A percentile compares a stretch with the other conserved stretches of the same genome.
Evolutionary conservation across 2,797 vertebrate species (phyloP).

Genomic region (Myripristis jacobus): DNA sequence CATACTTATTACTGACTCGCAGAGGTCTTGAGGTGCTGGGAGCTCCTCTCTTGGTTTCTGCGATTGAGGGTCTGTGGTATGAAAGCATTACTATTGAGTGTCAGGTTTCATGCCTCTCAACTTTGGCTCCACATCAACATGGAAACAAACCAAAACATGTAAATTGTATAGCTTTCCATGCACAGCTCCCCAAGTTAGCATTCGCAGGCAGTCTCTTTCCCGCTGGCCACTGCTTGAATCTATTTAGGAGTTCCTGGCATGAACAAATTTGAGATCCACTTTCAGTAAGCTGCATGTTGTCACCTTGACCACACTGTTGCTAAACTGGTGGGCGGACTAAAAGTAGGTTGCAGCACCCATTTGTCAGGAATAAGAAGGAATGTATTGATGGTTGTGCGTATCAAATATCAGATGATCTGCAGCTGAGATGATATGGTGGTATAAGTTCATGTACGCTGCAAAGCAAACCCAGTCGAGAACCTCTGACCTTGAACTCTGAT

Average conservation of each 20-base stretch:
- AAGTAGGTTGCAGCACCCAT: slow-evolving; percentile 22
- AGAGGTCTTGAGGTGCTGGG: background rate
- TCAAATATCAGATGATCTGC: slow-evolving; percentile 1
- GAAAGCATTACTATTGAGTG: slow-evolving; percentile 20
- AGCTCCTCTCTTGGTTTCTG: slow-evolving; percentile 4
- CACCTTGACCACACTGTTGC: slow-evolving; percentile 21
- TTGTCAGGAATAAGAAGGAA: slow-evolving; percentile 3
- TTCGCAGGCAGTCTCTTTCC: background rate
- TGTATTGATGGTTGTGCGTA: slow-evolving; percentile 12
- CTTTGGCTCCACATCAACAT: slow-evolving; percentile 31
- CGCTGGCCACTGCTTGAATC: background rate
- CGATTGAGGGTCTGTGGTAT: slow-evolving; percentile 26
- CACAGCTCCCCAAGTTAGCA: background rate
- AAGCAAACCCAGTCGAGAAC: background rate
- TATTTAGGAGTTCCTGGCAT: background rate
- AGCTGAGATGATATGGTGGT: background rate
- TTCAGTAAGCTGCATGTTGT: slow-evolving; percentile 13
- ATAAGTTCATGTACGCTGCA: background rate
- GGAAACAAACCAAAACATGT: slow-evolving; percentile 24
- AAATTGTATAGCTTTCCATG: slow-evolving; percentile 14
- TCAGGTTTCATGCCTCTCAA: slow-evolving; percentile 40
- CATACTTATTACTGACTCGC: background rate
- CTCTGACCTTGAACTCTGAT: slow-evolving; percentile 53
- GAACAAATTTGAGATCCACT: slow-evolving; percentile 25
- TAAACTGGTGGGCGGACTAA: slow-evolving; percentile 10